A percentile compares a stretch with the other conserved stretches of the same genome.
Evolutionary conservation across 2,888 invertebrate species (phyloP).

Genomic region (Lepidochitona cinerea): DNA sequence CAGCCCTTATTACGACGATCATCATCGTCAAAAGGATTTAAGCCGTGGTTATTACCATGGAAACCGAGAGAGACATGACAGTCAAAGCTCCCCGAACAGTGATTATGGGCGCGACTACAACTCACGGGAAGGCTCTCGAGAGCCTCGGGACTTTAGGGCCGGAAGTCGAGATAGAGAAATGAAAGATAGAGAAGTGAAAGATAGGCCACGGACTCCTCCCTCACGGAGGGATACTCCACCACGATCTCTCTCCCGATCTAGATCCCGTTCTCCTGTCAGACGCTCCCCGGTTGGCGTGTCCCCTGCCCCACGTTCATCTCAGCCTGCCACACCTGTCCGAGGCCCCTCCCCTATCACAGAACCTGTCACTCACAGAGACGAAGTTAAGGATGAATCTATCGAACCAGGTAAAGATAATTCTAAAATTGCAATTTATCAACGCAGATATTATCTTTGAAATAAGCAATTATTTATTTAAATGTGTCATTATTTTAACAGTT

Average conservation of each 20-base stretch:
- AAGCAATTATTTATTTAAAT: too few relatives aligned
- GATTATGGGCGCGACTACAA: constrained; percentile 33
- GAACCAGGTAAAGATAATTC: constrained; percentile 22
- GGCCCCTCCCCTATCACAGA: constrained; percentile 19
- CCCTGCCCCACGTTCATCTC: constrained; percentile 2
- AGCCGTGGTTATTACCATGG: constrained; percentile 22
- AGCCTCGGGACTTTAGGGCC: constrained; percentile 26
- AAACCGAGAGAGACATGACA: neutral
- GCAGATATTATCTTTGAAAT: too few relatives aligned
- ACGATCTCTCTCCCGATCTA: constrained; percentile 34
- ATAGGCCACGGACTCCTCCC: constrained; percentile 22
- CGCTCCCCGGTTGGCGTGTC: constrained; percentile 9
- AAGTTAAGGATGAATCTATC: neutral
- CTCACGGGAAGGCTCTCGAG: constrained; percentile 37
- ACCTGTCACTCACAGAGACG: constrained; percentile 7
- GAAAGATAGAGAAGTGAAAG: constrained; percentile 32
- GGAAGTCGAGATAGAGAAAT: neutral
- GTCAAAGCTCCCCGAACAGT: constrained; percentile 35
- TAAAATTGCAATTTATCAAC: too few relatives aligned
- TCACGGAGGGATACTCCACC: constrained; percentile 32
- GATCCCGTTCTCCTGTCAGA: constrained; percentile 13
- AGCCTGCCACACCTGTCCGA: constrained; percentile 9
- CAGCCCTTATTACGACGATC: constrained; percentile 27
- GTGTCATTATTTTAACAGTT: too few relatives aligned
- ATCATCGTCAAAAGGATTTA: constrained; percentile 30